Evolutionary conservation across 2,888 invertebrate genomes (phyloP), one percentile per base, ranked within the genome.

Genomic region (Epicampocera succincta): DNA sequence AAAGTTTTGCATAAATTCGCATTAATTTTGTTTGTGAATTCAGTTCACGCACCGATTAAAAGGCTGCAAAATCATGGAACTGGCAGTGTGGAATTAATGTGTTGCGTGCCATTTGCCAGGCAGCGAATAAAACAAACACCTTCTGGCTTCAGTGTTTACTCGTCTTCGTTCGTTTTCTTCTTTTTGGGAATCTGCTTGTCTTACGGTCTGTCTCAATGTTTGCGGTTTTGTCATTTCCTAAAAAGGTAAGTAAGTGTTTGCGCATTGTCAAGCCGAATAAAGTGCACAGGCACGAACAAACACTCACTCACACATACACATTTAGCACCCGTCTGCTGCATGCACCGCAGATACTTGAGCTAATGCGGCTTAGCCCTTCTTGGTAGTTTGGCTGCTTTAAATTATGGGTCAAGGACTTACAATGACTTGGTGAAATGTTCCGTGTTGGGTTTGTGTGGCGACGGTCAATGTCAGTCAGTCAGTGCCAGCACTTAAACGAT

Each of bases 341-440:
- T 6, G 3, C 8, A 33, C 9, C 3, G 8, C 44, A 44, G 6
- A 44, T 1, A 44, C 4, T n/a, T 44, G 3, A 12, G 11, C 63
- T 44, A n/a, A 33, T 63, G 52, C 52, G 61, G 25, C 9, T 73
- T 5, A 50, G 48, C 48, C 65, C n/a, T n/a, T 68, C 60, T 50
- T 44, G 60, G 68, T 61, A 68, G 52, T 75, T 60, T 75, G 44
- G 21, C 21, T 15, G 13, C 68, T 68, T 52, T 38, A 25, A 38
- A 42, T 68, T 76, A 40, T 65, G 58, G 75, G 68, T 61, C 68
- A 76, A 68, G 75, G 75, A 42, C 58, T 58, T 58, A 15, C 8
- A 15, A 15, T 46, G 46, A 46, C 46, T n/a, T 46, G 15, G 5
- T 15, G 46, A 46, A 46, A 15, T 8, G 46, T 33, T 33, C 33